phyloP scores from a whole-genome alignment of 64 coral and sea anemone species.

The Montipora efflorescens region DNA sequence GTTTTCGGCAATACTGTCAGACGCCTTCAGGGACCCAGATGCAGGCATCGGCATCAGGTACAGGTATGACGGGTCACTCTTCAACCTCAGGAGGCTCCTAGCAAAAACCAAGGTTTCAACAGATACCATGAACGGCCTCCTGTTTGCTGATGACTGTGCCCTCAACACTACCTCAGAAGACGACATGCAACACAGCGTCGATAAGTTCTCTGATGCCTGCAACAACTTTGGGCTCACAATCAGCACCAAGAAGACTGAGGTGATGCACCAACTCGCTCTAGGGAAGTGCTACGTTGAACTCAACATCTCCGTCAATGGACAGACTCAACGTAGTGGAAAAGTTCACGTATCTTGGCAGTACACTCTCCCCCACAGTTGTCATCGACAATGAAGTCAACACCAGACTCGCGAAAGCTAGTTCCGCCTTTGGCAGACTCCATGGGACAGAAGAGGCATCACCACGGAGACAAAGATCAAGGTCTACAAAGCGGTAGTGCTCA shows the following conservation, averaged over 20 bases:
- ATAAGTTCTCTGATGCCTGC: background rate
- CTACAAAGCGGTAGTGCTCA: background rate
- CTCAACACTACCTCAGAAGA: background rate
- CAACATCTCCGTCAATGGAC: background rate
- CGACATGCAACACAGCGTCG: background rate
- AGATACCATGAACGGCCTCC: background rate
- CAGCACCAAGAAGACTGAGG: background rate
- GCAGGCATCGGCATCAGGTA: no score
- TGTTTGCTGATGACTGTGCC: constrained; percentile 42
- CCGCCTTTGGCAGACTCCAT: background rate
- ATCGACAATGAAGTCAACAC: background rate
- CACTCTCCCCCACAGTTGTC: background rate
- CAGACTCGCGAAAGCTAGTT: background rate
- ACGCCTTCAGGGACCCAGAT: background rate
- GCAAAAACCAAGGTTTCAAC: background rate
- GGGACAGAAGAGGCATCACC: background rate
- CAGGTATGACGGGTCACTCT: background rate
- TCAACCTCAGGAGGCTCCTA: background rate
- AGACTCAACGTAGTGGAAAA: background rate
- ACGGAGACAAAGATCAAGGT: background rate
- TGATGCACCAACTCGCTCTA: background rate
- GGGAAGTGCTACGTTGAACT: background rate
- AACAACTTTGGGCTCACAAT: background rate
- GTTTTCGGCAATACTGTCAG: constrained; percentile 22
- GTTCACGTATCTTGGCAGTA: background rate